Conservation (phyloP, 2,797 vertebrate species). For the Morelia viridis region DNA sequence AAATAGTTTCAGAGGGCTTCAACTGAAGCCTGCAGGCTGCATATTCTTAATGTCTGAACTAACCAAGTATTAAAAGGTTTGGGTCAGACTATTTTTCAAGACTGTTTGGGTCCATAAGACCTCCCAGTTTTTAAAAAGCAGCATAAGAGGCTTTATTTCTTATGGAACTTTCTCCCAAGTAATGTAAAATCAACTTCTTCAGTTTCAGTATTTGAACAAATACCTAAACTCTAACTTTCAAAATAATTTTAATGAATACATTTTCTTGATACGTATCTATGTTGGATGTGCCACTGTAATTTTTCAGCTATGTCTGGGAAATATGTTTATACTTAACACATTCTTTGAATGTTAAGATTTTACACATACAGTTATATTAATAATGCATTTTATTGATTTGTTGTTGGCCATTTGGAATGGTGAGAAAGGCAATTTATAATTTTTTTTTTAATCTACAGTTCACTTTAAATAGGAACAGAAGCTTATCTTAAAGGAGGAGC, state of each 20-base stretch:
- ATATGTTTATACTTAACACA: neutral
- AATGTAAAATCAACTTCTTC: neutral
- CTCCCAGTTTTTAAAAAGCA: no score
- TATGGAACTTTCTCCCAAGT: neutral
- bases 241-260: neutral
- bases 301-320: neutral
- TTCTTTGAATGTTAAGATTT: neutral
- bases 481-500: neutral
- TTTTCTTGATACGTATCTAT: neutral
- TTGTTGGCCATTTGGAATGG: neutral
- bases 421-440: neutral
- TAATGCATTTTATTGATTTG: neutral
- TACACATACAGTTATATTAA: neutral
- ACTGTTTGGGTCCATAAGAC: no score
- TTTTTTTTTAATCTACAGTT: neutral
- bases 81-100: no score
- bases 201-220: neutral
- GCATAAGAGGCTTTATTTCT: neutral
- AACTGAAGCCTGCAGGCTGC: no score
- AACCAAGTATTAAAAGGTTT: no score
- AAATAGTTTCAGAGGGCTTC: no score
- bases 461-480: neutral
- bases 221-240: neutral
- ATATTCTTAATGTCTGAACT: no score
- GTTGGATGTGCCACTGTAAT: neutral